Evolutionary conservation across 1,140 invertebrate species (phyloP).

Genomic region (Pachypeltis micranthus): DNA sequence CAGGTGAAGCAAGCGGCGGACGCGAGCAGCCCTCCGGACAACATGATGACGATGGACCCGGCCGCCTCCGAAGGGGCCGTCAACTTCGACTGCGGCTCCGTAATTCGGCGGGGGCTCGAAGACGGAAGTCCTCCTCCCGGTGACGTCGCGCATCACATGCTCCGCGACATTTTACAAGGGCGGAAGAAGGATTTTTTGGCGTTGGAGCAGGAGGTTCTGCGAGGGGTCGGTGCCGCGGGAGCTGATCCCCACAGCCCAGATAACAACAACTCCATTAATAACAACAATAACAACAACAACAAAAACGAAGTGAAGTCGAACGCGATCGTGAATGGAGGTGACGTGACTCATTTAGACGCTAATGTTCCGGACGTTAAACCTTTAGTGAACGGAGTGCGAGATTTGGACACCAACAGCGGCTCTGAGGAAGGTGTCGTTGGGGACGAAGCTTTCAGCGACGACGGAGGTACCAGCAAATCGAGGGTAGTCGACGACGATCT

Average conservation of each 20-base stretch:
- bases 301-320: constrained; percentile 36
- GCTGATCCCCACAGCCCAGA: constrained; percentile 36
- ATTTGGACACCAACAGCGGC: constrained; percentile 42
- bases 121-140: constrained; percentile 28
- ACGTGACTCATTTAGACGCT: constrained; percentile 33
- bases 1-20: constrained; percentile 57
- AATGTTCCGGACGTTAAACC: constrained; percentile 29
- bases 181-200: constrained; percentile 61
- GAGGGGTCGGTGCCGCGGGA: constrained; percentile 30
- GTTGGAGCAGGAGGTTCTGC: constrained; percentile 44
- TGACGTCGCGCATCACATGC: constrained; percentile 58
- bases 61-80: constrained; percentile 21
- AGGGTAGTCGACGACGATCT: constrained; percentile 36
- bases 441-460: constrained; percentile 32
- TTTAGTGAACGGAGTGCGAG: constrained; percentile 40
- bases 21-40: constrained; percentile 46
- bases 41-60: constrained; percentile 35
- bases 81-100: constrained; percentile 29
- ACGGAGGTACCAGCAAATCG: constrained; percentile 40
- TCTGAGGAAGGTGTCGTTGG: constrained; percentile 33
- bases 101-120: constrained; percentile 29
- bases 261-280: constrained; percentile 39
- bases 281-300: constrained; percentile 38
- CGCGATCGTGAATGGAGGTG: constrained; percentile 23
- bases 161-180: constrained; percentile 68